Base-by-base conservation (phyloP, 2,888 invertebrate genomes). In the Caenorhabditis sp. region DNA sequence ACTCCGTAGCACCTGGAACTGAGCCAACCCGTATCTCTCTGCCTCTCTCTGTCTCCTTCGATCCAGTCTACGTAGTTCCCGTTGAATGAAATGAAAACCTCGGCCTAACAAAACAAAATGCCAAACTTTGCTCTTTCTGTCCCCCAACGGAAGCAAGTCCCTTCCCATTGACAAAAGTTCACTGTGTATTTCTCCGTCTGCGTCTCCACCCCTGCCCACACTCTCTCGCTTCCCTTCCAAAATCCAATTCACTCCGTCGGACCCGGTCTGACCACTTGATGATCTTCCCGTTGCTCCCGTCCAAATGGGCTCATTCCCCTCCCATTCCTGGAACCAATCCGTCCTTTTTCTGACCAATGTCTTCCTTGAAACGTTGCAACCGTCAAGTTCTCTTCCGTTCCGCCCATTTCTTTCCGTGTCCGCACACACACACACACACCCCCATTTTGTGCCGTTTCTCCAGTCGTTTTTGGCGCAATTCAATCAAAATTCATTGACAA, bases 401-500 rank as follows among this genome's bases (percentile, higher is more conserved):
- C 35, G 11, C 56, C 32, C n/a, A 32, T 58, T 60, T 20, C 32
- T 20, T n/a, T n/a, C 35, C 35, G 35, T 24, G 18, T 62, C 61
- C n/a, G n/a, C n/a, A n/a, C n/a, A n/a, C n/a, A n/a, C n/a, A n/a
- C n/a, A n/a, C n/a, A n/a, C n/a, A n/a, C n/a, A n/a, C n/a, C n/a
- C 13, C 44, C 60, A 55, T 32, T 47, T 26, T n/a, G 61, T 55
- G 18, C 64, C 20, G n/a, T 55, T 64, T 56, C 2, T 62, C 32
- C 26, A 60, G 22, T 20, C n/a, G n/a, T 47, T 61, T 44, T 47
- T 44, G 24, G 8, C 15, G 53, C 37, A 40, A 51, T 37, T 37
- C 69, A 70, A 70, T 70, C 69, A 71, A 28, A 62, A 53, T 53
- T 58, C 44, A 55, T 71, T 71, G 61, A 71, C 37, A 32, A 58